These are phyloP conservation scores for Epizoanthus rinbou DNA, from an alignment of 92 coral and sea anemone genomes.

Conservation along the genomic window DNA sequence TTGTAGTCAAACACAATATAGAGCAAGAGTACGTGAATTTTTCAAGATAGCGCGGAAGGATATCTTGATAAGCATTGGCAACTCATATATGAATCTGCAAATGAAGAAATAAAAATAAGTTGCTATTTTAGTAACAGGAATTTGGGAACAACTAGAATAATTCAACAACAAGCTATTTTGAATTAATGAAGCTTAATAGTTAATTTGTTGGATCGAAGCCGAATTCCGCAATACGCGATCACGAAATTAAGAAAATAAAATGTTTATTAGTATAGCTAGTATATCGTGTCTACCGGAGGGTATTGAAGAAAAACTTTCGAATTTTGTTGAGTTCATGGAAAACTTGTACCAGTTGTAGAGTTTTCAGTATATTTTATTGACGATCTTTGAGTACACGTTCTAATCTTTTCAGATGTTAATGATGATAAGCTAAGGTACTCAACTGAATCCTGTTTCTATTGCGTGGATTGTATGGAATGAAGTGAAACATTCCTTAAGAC, in stretches of 20 bases:
- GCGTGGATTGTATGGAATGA: slow-evolving; percentile 1
- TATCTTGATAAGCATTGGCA: neutral
- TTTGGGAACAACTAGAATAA: neutral
- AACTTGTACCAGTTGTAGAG: neutral
- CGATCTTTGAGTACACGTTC: slow-evolving; percentile 16
- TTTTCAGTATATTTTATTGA: neutral
- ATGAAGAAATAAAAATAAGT: neutral
- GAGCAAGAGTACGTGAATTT: slow-evolving; percentile 16
- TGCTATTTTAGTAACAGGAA: neutral
- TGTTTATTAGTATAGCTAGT: neutral
- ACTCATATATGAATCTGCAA: neutral
- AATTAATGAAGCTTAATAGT: neutral
- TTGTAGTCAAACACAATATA: slow-evolving; percentile 17
- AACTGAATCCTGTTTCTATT: slow-evolving; percentile 12
- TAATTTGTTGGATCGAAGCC: neutral
- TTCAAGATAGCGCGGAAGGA: neutral
- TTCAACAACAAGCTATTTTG: neutral
- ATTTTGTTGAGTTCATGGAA: neutral
- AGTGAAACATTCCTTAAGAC: neutral
- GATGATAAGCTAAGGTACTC: slow-evolving; percentile 9
- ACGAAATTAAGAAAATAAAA: neutral
- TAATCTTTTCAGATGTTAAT: neutral
- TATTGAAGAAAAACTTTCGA: neutral
- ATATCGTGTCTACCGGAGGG: neutral
- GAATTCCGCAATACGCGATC: neutral